Evolutionary conservation across 2,797 vertebrate species (phyloP).

Genomic region (Chromobotia macracanthus): DNA sequence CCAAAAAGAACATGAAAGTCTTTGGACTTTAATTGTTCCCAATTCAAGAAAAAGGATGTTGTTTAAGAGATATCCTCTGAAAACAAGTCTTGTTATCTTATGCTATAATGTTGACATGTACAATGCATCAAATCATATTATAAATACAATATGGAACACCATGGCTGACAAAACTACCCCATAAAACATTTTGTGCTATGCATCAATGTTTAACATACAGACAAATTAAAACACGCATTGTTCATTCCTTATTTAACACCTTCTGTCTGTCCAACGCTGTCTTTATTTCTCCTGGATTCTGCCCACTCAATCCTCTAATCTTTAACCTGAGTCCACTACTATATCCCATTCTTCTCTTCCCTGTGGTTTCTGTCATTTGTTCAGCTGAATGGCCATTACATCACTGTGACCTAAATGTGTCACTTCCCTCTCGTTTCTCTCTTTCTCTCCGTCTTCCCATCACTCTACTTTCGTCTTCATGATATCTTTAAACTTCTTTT

Average conservation of each 20-base stretch:
- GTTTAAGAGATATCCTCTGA: too few relatives aligned
- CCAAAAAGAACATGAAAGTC: background rate
- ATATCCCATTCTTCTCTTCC: slow-evolving; percentile 53
- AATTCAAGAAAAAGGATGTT: too few relatives aligned
- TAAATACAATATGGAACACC: background rate
- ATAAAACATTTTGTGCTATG: background rate
- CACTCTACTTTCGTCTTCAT: slow-evolving; percentile 52
- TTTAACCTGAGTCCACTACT: slow-evolving; percentile 70
- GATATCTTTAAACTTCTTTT: slow-evolving; percentile 52
- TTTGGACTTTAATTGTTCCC: background rate
- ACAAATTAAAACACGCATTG: background rate
- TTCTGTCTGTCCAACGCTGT: background rate
- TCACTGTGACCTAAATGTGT: slow-evolving; percentile 84
- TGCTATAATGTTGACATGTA: background rate
- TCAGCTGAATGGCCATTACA: slow-evolving; percentile 82
- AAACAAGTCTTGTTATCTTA: too few relatives aligned
- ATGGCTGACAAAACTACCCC: background rate
- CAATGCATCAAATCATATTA: background rate
- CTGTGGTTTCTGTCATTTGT: slow-evolving; percentile 81
- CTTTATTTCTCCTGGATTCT: slow-evolving; percentile 52
- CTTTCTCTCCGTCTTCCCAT: slow-evolving; percentile 47
- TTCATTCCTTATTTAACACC: background rate
- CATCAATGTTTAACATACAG: background rate
- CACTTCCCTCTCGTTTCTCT: slow-evolving; percentile 63
- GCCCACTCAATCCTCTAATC: slow-evolving; percentile 64